A percentile compares a stretch with the other conserved stretches of the same genome.
These are phyloP conservation scores for Lepidostoma basale DNA, from an alignment of 1,140 invertebrate species.

Conservation along the genomic window DNA sequence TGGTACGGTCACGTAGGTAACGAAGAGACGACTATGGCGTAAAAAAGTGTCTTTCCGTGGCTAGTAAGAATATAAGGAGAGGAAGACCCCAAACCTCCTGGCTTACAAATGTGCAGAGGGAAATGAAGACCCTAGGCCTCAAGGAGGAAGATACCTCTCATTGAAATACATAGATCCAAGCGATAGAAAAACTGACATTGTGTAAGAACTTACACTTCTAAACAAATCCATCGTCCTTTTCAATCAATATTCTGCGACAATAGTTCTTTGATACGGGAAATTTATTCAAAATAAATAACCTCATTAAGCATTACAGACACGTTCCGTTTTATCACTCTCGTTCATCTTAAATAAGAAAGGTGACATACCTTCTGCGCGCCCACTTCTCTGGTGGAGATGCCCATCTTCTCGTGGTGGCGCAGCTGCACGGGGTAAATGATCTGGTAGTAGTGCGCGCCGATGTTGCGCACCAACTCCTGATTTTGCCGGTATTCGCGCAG, in stretches of 20 bases:
- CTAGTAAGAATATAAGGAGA: too few species aligned
- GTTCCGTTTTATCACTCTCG: neutral
- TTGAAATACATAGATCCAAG: too few species aligned
- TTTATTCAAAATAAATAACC: neutral
- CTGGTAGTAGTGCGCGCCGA: conserved; percentile 89
- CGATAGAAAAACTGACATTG: too few species aligned
- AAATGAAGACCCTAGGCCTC: too few species aligned
- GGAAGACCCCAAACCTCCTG: too few species aligned
- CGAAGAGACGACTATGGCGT: too few species aligned
- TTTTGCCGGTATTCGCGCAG: conserved; percentile 88
- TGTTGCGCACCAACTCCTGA: conserved; percentile 87
- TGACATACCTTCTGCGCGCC: conserved; percentile 75
- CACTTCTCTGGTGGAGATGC: conserved; percentile 88
- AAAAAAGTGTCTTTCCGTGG: too few species aligned
- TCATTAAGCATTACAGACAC: neutral
- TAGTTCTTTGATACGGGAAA: neutral
- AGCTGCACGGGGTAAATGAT: conserved; percentile 94
- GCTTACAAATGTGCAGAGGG: too few species aligned
- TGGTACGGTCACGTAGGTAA: too few species aligned
- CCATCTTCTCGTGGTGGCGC: conserved; percentile 93
- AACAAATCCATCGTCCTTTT: neutral
- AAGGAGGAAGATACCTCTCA: too few species aligned
- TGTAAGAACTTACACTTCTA: neutral
- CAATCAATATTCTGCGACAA: neutral
- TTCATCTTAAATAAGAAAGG: neutral